A percentile compares a stretch with the other conserved stretches of the same genome.
Evolutionary conservation across 2,888 invertebrate species (phyloP).

Genomic region (Synanthedon formicaeformis): DNA sequence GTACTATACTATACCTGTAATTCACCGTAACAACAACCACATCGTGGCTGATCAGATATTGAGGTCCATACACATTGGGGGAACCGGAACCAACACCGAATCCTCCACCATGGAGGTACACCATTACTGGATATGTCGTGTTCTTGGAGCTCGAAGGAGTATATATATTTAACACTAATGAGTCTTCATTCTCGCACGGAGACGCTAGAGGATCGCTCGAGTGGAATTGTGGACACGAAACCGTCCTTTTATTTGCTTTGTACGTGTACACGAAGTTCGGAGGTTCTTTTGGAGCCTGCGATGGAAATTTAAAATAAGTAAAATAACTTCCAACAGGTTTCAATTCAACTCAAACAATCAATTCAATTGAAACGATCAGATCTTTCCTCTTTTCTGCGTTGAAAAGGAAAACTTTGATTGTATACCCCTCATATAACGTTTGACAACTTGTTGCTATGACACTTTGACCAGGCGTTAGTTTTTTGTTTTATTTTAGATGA

Average conservation of each 20-base stretch:
- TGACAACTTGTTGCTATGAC: no score
- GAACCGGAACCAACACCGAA: conserved; percentile 58
- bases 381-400: no score
- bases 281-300: conserved; percentile 43
- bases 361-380: no score
- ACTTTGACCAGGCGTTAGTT: no score
- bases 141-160: conserved; percentile 30
- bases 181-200: conserved; percentile 59
- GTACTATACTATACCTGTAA: no score
- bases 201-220: conserved; percentile 44
- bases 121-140: conserved; percentile 46
- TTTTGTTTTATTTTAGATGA: no score
- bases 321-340: no score
- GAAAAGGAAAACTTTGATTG: no score
- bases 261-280: conserved; percentile 36
- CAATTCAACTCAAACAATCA: no score
- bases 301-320: conserved; percentile 6
- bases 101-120: conserved; percentile 63
- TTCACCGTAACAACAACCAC: conserved; percentile 61
- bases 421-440: no score
- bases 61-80: conserved; percentile 51
- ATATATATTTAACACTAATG: conserved; percentile 55
- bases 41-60: conserved; percentile 51
- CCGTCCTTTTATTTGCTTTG: conserved; percentile 41
- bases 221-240: conserved; percentile 52